These are phyloP conservation scores for Pachydiplax longipennis DNA, from an alignment of 2,888 invertebrate species.

Conservation along the genomic window DNA sequence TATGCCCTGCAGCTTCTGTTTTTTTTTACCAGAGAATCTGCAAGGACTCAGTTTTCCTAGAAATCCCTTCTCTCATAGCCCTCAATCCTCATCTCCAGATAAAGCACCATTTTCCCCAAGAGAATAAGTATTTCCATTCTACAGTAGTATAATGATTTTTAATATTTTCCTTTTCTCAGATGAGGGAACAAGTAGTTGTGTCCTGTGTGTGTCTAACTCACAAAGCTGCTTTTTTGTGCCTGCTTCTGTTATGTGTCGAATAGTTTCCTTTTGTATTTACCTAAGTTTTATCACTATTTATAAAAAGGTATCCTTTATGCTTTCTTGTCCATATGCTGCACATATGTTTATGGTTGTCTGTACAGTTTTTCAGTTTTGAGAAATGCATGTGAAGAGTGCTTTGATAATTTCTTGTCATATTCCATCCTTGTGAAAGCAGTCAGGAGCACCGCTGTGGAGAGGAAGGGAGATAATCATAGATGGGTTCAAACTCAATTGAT, in stretches of 20 bases:
- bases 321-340: constrained; percentile 9
- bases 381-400: constrained; percentile 29
- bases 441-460: not conserved
- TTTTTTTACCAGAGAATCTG: not conserved
- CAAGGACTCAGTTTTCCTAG: not conserved
- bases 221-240: not conserved
- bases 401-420: constrained; percentile 5
- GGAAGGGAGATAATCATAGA: not conserved
- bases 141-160: not conserved
- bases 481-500: not conserved
- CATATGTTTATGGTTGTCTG: not conserved
- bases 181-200: constrained; percentile 14
- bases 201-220: constrained; percentile 21
- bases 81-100: not conserved
- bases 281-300: not conserved
- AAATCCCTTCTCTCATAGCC: not conserved
- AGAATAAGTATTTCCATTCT: not conserved
- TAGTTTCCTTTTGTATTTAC: constrained; percentile 4
- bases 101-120: not conserved
- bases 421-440: constrained; percentile 13
- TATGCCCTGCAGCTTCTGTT: too few species aligned
- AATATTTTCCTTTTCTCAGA: not conserved
- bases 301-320: not conserved
- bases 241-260: constrained; percentile 23
- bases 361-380: constrained; percentile 1